Evolutionary conservation across 2,797 vertebrate species (phyloP).

Genomic region (Enteromius fasciolatus): DNA sequence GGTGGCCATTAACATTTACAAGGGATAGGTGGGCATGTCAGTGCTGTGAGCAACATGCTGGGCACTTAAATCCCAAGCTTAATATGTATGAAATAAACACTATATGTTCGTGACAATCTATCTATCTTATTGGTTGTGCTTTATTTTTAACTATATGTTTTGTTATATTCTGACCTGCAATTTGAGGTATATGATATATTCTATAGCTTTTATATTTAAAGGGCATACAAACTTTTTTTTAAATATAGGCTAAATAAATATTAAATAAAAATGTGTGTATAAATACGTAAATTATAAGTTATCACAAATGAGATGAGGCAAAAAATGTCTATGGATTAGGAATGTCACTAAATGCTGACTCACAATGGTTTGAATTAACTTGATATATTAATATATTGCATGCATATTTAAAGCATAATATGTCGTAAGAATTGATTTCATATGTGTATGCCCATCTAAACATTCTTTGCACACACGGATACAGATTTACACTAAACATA

Average conservation of each 20-base stretch:
- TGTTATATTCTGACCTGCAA: not conserved
- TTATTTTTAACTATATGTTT: not conserved
- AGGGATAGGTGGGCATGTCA: conserved; percentile 45
- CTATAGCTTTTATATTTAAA: not conserved
- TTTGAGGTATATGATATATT: not conserved
- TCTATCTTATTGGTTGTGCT: not conserved
- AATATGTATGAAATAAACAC: not conserved
- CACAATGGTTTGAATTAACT: not conserved
- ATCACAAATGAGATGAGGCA: no score
- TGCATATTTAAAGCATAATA: no score
- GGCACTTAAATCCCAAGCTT: not conserved
- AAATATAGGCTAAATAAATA: not conserved
- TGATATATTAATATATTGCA: not conserved
- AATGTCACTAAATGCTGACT: not conserved
- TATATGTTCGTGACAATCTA: not conserved
- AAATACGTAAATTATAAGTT: not conserved
- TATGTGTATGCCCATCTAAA: not conserved
- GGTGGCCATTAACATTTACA: conserved; percentile 66
- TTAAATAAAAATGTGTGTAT: not conserved
- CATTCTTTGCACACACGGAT: not conserved
- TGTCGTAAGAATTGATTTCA: not conserved
- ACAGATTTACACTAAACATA: not conserved
- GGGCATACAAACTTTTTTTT: not conserved
- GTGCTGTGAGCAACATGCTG: conserved; percentile 54
- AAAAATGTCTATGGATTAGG: not conserved